phyloP scores from a whole-genome alignment of 2,113 vertebrate genomes.

The Sardina pilchardus region DNA sequence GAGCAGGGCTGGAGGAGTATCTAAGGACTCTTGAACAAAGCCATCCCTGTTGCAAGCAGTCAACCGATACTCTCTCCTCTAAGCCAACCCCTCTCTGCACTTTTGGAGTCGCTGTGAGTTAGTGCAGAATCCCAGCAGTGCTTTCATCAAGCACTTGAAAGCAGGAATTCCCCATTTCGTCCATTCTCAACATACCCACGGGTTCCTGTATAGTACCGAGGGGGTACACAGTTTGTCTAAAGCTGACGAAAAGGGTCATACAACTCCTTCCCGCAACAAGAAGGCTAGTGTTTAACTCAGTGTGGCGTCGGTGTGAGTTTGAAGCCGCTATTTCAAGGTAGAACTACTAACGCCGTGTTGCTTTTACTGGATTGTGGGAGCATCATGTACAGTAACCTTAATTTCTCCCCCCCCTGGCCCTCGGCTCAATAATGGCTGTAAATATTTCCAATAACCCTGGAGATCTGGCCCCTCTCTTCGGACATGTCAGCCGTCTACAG shows the following conservation, averaged over 20 bases:
- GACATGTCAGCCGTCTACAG: not conserved
- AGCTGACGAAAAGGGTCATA: too few species aligned
- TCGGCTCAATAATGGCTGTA: not conserved
- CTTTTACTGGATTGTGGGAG: too few species aligned
- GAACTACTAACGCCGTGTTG: too few species aligned
- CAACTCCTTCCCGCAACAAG: too few species aligned
- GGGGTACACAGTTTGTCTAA: too few species aligned
- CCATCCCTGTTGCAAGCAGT: not conserved
- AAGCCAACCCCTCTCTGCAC: not conserved
- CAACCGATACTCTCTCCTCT: not conserved
- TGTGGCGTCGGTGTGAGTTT: too few species aligned
- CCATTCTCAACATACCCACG: too few species aligned
- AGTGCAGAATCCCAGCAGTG: not conserved
- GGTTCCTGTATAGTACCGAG: too few species aligned
- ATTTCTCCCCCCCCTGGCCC: not conserved
- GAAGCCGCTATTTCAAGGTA: too few species aligned
- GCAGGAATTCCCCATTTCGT: too few species aligned
- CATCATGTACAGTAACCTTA: not conserved
- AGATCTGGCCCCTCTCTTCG: not conserved
- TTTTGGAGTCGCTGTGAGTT: not conserved
- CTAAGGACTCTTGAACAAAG: not conserved
- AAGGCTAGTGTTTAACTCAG: too few species aligned
- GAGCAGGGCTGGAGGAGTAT: not conserved
- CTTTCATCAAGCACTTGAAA: not conserved
- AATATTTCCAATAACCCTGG: not conserved